Percentiles rank a stretch among this genome's conserved stretches.
These are phyloP conservation scores for Xiphorhynchus erythropygius DNA, from an alignment of 2,797 vertebrate species.

Conservation along the genomic window DNA sequence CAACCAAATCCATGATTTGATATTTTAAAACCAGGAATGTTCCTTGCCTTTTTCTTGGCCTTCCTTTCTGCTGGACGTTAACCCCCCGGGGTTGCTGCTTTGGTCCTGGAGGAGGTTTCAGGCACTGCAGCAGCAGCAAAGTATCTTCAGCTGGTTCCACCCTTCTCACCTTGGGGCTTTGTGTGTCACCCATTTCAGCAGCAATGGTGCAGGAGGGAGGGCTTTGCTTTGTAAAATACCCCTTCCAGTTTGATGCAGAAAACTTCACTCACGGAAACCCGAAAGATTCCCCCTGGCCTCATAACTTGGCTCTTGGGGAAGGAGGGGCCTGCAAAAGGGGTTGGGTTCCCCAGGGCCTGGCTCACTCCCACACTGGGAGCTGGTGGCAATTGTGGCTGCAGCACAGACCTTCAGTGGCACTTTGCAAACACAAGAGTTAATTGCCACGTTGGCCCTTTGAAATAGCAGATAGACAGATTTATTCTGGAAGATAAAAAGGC, in stretches of 20 bases:
- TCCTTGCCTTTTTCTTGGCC: not conserved
- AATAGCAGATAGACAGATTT: slow-evolving; percentile 76
- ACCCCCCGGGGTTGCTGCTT: not conserved
- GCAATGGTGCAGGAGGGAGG: fast-evolving
- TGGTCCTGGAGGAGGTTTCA: not conserved
- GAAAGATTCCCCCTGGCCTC: not conserved
- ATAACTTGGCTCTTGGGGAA: not conserved
- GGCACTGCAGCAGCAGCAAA: not conserved
- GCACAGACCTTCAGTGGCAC: slow-evolving; percentile 56
- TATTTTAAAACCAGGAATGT: not conserved
- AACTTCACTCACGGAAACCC: not conserved
- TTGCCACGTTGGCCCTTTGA: slow-evolving; percentile 70
- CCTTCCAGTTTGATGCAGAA: not conserved
- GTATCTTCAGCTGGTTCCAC: not conserved
- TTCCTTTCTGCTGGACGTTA: not conserved
- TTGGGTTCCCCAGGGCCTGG: not conserved
- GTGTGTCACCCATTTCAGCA: not conserved
- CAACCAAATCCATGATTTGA: not conserved
- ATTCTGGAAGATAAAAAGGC: slow-evolving; percentile 68
- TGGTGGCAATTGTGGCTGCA: slow-evolving; percentile 68
- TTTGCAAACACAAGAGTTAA: slow-evolving; percentile 77
- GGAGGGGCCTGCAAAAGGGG: slow-evolving; percentile 1
- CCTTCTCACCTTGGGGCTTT: fast-evolving
- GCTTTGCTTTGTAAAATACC: not conserved
- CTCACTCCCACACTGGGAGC: not conserved